These are phyloP conservation scores for Pycnonotus jocosus DNA, from an alignment of 2,113 vertebrate species.

Conservation along the genomic window DNA sequence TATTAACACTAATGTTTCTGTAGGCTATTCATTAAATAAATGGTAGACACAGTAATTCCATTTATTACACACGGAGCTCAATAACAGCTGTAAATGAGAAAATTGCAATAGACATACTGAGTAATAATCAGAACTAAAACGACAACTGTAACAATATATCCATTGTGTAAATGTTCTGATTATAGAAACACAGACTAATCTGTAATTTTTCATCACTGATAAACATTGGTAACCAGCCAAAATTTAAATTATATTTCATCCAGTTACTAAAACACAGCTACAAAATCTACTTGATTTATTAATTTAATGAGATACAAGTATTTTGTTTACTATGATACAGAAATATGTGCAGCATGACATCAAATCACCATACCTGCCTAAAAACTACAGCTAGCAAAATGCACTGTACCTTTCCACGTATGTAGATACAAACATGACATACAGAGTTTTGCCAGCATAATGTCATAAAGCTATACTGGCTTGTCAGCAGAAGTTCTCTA, in stretches of 20 bases:
- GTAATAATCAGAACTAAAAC: conserved; percentile 58
- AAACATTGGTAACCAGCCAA: neutral
- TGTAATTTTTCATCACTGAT: conserved; percentile 36
- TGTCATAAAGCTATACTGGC: conserved; percentile 46
- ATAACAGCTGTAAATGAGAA: conserved; percentile 52
- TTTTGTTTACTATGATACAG: neutral
- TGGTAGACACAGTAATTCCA: conserved; percentile 36
- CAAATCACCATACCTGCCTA: conserved; percentile 7
- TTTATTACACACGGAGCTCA: conserved; percentile 38
- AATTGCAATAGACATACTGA: conserved; percentile 50
- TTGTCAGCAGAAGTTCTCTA: conserved; percentile 60
- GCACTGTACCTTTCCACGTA: neutral
- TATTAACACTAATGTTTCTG: conserved; percentile 53
- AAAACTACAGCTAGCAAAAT: neutral
- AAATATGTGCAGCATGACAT: neutral
- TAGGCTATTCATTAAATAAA: conserved; percentile 57
- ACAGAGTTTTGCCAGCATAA: conserved; percentile 10
- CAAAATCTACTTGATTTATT: neutral
- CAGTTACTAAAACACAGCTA: neutral
- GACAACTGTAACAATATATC: conserved; percentile 59
- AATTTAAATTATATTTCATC: neutral
- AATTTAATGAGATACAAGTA: neutral
- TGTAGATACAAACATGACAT: conserved; percentile 30
- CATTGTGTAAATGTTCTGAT: conserved; percentile 14
- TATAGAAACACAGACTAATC: conserved; percentile 23